Base-by-base conservation (phyloP, 2,888 invertebrate species). In the Zygogramma bicolorata region DNA sequence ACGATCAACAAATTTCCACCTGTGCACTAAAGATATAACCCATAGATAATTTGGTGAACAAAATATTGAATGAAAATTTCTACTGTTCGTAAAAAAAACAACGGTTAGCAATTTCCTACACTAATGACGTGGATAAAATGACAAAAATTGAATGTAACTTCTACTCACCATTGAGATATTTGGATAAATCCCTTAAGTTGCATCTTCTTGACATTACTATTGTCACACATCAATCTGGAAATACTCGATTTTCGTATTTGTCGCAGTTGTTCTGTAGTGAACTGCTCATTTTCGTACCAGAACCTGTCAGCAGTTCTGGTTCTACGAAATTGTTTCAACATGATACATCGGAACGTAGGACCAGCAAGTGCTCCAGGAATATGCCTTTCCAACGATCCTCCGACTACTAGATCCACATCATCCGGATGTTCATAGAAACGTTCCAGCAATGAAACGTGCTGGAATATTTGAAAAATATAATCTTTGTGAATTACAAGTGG, bases 321-420 rank as follows among this genome's bases (percentile, higher is more conserved):
- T 75, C 94, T 90, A 83, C 92, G 93, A 88, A 97, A 97, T 87
- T 97, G 96, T 83, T 94, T 94, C 0, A 93, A 93, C 4, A 97
- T 87, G 74, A 97, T 93, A 84, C 96, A 96, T 1, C 94, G 89
- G 89, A 93, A 96, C 0, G 96, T 96, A 0, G 96, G 96, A 0
- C 97, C 97, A 0, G 93, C 90, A 58, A 93, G 88, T 0, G 95
- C 91, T 0, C 93, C 95, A 0, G 91, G 90, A 0, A 95, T 92
- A 71, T 92, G 92, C 0, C 86, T 87, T 85, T 97, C 97, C 62
- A 96, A 84, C 0, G 95, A 91, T 0, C 93, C 96, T 1, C 93
- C 97, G 8, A 96, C 94, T 13, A 94, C 94, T 68, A 97, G 85
- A 78, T 97, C 97, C 0, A 97, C 93, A 84, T 97, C 97, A 65